These are phyloP conservation scores for Meles meles DNA, from an alignment of 2,113 vertebrate species.

Conservation along the genomic window DNA sequence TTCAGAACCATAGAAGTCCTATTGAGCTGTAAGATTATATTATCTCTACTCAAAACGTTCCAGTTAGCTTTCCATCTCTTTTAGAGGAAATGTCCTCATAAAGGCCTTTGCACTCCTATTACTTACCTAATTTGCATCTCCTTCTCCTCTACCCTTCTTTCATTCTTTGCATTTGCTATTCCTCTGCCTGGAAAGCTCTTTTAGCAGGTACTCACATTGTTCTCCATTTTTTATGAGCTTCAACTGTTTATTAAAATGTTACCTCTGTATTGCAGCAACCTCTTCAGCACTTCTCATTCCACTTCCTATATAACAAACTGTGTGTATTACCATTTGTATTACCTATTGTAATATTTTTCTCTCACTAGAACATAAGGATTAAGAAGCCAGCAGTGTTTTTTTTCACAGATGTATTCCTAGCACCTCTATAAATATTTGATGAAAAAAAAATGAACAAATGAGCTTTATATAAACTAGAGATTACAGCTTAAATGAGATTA, in stretches of 20 bases:
- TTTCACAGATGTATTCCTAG: neutral
- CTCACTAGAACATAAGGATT: neutral
- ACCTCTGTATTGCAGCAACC: neutral
- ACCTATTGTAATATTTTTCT: neutral
- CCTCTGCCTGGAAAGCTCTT: neutral
- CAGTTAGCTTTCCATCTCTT: neutral
- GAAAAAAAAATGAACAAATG: neutral
- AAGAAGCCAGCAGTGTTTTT: neutral
- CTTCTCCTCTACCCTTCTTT: neutral
- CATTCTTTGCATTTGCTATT: neutral
- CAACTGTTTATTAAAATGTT: neutral
- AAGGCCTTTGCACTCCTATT: neutral
- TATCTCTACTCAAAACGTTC: neutral
- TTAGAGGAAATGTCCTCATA: neutral
- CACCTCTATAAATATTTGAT: neutral
- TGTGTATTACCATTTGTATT: neutral
- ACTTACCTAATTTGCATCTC: neutral
- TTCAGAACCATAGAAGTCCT: neutral
- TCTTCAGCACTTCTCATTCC: neutral
- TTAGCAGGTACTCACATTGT: fast-evolving
- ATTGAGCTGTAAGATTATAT: neutral
- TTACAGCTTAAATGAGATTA: neutral
- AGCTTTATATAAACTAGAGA: neutral
- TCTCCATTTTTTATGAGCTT: neutral
- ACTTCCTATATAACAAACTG: neutral